Conservation (phyloP, 2,113 vertebrate genomes). For the Takifugu bimaculatus region DNA sequence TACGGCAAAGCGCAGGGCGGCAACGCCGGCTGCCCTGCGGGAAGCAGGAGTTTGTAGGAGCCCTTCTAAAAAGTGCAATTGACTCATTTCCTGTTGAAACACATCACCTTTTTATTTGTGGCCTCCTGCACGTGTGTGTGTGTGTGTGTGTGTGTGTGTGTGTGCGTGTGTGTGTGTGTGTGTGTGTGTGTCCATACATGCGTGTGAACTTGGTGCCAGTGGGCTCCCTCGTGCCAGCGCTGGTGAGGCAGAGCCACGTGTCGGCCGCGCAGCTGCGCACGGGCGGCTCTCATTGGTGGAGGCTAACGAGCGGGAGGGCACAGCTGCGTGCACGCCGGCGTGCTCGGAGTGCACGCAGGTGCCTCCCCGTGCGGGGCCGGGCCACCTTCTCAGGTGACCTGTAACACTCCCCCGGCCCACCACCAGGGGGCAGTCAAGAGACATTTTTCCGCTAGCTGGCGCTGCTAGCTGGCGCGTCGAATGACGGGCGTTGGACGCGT, state of each 20-base stretch:
- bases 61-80: conserved; percentile 36
- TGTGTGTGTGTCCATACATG: not conserved
- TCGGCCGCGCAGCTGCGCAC: conserved; percentile 56
- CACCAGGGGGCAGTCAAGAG: no score
- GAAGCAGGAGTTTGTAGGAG: conserved; percentile 34
- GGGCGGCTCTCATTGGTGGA: conserved; percentile 60
- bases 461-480: no score
- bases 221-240: conserved; percentile 53
- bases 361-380: no score
- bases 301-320: conserved; percentile 54
- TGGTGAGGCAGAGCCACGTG: conserved; percentile 50
- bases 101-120: conserved; percentile 55
- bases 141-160: not conserved
- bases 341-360: no score
- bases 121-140: conserved; percentile 49
- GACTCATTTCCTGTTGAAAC: conserved; percentile 48
- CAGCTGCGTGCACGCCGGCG: conserved; percentile 7
- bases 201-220: conserved; percentile 49
- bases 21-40: conserved; percentile 27
- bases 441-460: no score
- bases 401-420: no score
- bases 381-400: no score
- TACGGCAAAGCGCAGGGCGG: conserved; percentile 44
- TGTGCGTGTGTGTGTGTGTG: conserved; percentile 34
- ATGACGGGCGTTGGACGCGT: no score